Evolutionary conservation across 2,797 vertebrate species (phyloP), one percentile per base, ranked within the genome.

Genomic region (Peromyscus attwateri): DNA sequence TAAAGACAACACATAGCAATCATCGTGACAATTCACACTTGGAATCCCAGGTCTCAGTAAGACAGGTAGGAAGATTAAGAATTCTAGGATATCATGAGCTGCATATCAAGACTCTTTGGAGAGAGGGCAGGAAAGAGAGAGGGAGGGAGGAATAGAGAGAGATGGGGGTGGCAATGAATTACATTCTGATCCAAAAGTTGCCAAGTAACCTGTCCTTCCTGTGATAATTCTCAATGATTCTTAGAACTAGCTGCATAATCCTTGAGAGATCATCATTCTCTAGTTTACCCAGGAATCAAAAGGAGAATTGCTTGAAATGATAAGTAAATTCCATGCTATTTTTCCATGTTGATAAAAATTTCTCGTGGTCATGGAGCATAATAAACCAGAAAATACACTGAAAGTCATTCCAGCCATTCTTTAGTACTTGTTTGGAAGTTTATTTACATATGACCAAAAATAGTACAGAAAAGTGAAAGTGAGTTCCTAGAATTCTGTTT

Each of bases 401-500:
- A 77, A 87, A 95, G 46, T 11, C 77, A 40, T 68, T 73, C 12
- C 25, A 40, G 82, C 4, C 82, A 46, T 84, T 17, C 10, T 66
- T 40, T 40, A 82, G 25, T 62, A 62, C 7, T 82, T 82, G n/a
- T 62, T 82, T 82, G 25, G 7, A 8, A 82, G 25, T 83, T 46
- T 73, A 70, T 82, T 64, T 83, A 25, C n/a, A 68, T 23, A 9
- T 46, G 43, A 79, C 1, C 64, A 87, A 43, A 19, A 77, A 75
- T 25, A 91, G 80, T 81, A 43, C 6, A 93, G 71, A 93, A 80
- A 89, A 88, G 27, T 46, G 0, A 77, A 93, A 81, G 37, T 14
- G 31, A 76, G 9, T 31, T 5, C 79, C 52, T 84, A 23, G 40
- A 66, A 34, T 34, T 46, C 82, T 66, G 17, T 34, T 31, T 2